phyloP scores from a whole-genome alignment of 2,888 invertebrate genomes.

The Dusona sp. region DNA sequence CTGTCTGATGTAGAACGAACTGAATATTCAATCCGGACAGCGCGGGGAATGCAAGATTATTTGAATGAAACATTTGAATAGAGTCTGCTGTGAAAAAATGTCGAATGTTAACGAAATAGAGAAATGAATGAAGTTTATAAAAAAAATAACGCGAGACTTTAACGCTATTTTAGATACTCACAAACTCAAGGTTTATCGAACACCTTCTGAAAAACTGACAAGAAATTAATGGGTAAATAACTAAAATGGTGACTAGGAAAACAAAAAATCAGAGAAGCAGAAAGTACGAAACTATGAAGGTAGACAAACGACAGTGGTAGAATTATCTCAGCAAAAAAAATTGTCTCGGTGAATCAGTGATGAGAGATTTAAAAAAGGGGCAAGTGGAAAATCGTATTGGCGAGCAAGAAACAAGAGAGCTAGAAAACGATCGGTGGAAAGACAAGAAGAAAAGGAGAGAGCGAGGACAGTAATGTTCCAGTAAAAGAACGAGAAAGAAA shows the following conservation, averaged over 20 bases:
- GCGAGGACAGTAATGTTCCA: background rate
- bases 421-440: background rate
- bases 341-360: constrained; percentile 4
- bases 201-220: background rate
- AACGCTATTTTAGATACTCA: background rate
- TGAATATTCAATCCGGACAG: background rate
- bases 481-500: constrained; percentile 7
- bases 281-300: background rate
- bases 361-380: constrained; percentile 10
- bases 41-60: background rate
- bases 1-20: background rate
- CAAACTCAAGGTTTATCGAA: background rate
- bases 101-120: too few relatives aligned
- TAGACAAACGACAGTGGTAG: background rate
- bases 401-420: background rate
- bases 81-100: too few relatives aligned
- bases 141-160: too few relatives aligned
- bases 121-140: too few relatives aligned
- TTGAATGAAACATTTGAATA: too few relatives aligned
- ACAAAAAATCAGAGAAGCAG: background rate
- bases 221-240: background rate
- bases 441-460: background rate
- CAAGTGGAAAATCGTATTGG: background rate
- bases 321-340: background rate
- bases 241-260: background rate